Evolutionary conservation across 2,113 vertebrate species (phyloP), one percentile per base, ranked within the genome.

Genomic region (Nibea coibor): DNA sequence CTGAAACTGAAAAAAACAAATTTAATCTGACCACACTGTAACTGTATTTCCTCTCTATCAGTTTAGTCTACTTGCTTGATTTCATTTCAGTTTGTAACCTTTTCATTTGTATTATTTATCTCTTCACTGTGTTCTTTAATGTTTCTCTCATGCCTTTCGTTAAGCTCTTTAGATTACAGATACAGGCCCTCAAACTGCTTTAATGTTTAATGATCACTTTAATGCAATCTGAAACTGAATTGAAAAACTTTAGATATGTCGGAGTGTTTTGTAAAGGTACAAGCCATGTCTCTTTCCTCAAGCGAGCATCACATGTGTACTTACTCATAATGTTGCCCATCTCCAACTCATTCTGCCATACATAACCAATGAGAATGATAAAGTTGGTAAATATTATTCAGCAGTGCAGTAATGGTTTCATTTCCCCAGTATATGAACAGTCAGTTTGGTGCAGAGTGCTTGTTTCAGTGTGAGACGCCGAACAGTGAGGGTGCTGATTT

Each of bases 371-470:
- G 65, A 50, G 45, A 43, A 74, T 45, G 50, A 72, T 56, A 51
- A 45, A 68, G 35, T 47, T 62, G 70, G 61, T 80, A 58, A 70
- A 86, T 81, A 70, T 74, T 71, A 77, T 80, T 88, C 82, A 82
- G 42, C 67, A 20, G 59, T 22, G 51, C 45, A 50, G 50, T 66
- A 53, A 84, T 75, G 61, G 89, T 89, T 91, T 88, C 74, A 84
- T 86, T 91, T 88, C 65, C 15, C 26, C 68, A 82, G 76, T 89
- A 91, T 83, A 79, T 11, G 56, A 85, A 56, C 51, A 72, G 70
- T 70, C 65, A 74, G 75, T 70, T 39, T 62, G 79, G 64, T 77
- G 67, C 26, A 53, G 54, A 43, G 54, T 24, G 64, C 19, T 65
- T 76, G 80, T 88, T 84, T 85, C 65, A 66, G 69, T 63, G 77